phyloP scores from a whole-genome alignment of 1,140 invertebrate genomes.

The Yoshiicerus persimilis region DNA sequence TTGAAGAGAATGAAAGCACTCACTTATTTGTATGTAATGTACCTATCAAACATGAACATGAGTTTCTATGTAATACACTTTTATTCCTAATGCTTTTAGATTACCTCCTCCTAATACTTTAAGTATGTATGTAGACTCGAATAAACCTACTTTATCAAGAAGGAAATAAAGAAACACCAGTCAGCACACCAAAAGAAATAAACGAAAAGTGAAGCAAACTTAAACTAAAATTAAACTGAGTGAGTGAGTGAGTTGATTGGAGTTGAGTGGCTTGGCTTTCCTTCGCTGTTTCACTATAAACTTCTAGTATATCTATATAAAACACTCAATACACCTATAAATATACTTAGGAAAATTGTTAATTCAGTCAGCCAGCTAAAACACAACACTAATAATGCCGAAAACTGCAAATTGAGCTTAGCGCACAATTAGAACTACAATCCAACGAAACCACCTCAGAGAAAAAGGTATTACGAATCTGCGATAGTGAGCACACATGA shows the following conservation, averaged over 20 bases:
- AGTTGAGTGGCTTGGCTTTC: not conserved
- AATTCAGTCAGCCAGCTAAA: not conserved
- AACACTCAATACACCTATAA: not conserved
- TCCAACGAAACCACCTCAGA: no score
- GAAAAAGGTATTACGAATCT: not conserved
- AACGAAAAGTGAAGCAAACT: not conserved
- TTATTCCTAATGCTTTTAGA: not conserved
- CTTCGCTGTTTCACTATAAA: not conserved
- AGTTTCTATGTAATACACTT: not conserved
- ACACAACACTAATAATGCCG: not conserved
- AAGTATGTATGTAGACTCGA: not conserved
- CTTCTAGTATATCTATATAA: not conserved
- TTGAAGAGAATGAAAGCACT: conserved; percentile 14
- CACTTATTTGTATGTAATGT: not conserved
- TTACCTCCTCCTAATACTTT: not conserved
- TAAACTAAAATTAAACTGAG: not conserved
- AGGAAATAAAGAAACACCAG: not conserved
- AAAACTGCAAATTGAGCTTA: not conserved
- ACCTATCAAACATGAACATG: not conserved
- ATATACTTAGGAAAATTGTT: not conserved
- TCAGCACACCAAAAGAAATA: not conserved
- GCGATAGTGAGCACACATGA: not conserved
- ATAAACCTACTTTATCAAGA: not conserved
- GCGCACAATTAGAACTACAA: no score
- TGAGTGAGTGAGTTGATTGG: not conserved